phyloP scores from a whole-genome alignment of 1,140 invertebrate species.

The Danaus plexippus region DNA sequence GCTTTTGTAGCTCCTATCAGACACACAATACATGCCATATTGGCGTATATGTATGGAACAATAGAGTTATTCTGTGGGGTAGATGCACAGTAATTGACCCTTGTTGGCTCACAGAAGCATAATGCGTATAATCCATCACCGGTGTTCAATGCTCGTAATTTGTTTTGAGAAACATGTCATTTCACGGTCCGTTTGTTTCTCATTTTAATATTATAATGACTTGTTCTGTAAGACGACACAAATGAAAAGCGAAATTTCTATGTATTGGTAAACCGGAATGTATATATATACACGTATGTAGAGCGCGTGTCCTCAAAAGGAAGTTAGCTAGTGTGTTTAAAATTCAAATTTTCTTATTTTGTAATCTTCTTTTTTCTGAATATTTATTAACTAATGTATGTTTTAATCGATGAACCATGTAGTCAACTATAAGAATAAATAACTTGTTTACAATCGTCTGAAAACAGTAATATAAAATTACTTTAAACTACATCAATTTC shows the following conservation, averaged over 20 bases:
- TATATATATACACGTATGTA: too few species aligned
- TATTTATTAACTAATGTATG: not conserved
- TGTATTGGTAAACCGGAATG: too few species aligned
- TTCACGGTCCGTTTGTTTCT: slow-evolving; percentile 32
- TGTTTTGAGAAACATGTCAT: slow-evolving; percentile 46
- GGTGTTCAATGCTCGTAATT: slow-evolving; percentile 37
- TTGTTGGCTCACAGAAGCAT: slow-evolving; percentile 23
- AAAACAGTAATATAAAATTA: slow-evolving; percentile 12
- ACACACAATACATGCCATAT: slow-evolving; percentile 3
- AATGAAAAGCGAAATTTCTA: not conserved
- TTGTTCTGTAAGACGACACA: slow-evolving; percentile 11
- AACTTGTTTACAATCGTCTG: not conserved
- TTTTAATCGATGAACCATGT: not conserved
- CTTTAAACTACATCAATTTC: slow-evolving; percentile 18
- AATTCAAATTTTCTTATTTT: too few species aligned
- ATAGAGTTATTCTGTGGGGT: slow-evolving; percentile 10
- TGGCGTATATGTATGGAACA: too few species aligned
- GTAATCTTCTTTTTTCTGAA: too few species aligned
- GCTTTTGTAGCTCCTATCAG: not conserved
- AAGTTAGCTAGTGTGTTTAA: too few species aligned
- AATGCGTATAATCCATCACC: slow-evolving; percentile 41
- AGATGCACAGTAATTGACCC: slow-evolving; percentile 24
- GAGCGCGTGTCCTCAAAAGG: too few species aligned
- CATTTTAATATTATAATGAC: slow-evolving; percentile 36
- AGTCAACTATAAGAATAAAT: too few species aligned